Percentiles rank a stretch among this genome's conserved stretches.
Evolutionary conservation across 2,797 vertebrate species (phyloP).

Genomic region (Darevskia mixta): DNA sequence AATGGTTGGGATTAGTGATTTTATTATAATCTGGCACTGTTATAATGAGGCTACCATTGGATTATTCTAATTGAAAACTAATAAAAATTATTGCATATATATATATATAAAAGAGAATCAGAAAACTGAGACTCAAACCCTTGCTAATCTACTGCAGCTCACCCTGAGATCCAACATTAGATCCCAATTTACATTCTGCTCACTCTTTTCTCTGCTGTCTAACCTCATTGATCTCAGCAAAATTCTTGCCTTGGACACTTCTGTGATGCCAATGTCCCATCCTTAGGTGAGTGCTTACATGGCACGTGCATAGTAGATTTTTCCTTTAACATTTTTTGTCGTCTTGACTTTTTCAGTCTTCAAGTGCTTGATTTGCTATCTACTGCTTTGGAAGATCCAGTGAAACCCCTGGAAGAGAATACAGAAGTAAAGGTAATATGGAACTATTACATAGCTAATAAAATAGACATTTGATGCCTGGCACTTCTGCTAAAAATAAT

Average conservation of each 20-base stretch:
- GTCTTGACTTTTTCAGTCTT: slow-evolving; percentile 73
- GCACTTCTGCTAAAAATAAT: background rate
- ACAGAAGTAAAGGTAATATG: slow-evolving; percentile 84
- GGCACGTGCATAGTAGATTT: background rate
- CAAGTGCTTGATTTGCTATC: slow-evolving; percentile 81
- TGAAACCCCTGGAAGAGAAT: slow-evolving; percentile 82
- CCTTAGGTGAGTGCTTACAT: background rate
- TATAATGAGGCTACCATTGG: too few species aligned
- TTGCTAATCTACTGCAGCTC: too few species aligned
- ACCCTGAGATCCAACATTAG: too few species aligned
- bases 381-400: slow-evolving; percentile 84
- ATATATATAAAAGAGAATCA: too few species aligned
- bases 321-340: background rate
- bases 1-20: too few species aligned
- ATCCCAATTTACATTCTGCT: too few species aligned
- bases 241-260: background rate
- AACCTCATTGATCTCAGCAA: background rate
- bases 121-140: too few species aligned
- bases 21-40: too few species aligned
- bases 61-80: too few species aligned
- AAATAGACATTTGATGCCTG: background rate
- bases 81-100: too few species aligned
- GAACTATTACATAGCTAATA: background rate
- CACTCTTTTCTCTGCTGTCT: background rate
- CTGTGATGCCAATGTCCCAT: too few species aligned